phyloP scores from a whole-genome alignment of 2,888 invertebrate species.

The Blastobasis adustella region DNA sequence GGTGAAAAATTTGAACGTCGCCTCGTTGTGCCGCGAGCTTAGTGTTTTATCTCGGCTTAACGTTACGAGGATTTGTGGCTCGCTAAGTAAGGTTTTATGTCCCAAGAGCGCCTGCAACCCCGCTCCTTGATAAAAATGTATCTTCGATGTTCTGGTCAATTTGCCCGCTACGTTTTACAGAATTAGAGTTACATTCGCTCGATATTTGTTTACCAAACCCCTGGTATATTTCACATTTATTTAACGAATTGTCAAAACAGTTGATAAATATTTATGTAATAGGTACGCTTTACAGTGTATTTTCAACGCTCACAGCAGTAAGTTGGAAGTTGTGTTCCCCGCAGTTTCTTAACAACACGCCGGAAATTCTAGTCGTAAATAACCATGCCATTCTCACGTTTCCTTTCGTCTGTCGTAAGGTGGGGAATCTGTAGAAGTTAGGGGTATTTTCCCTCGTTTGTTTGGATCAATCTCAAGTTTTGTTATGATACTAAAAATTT shows the following conservation, averaged over 20 bases:
- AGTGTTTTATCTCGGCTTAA: conserved; percentile 73
- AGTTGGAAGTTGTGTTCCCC: conserved; percentile 48
- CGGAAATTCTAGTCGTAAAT: conserved; percentile 66
- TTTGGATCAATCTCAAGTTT: conserved; percentile 29
- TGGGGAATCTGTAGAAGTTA: conserved; percentile 11
- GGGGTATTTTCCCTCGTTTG: no score
- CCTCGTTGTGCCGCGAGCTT: conserved; percentile 62
- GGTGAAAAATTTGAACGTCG: conserved; percentile 68
- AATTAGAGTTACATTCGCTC: conserved; percentile 3
- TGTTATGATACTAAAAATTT: conserved; percentile 15
- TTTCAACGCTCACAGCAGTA: conserved; percentile 29
- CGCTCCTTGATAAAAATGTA: conserved; percentile 48
- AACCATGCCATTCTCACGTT: conserved; percentile 50
- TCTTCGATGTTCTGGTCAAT: conserved; percentile 10
- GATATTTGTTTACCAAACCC: no score
- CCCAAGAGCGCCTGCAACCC: conserved; percentile 59
- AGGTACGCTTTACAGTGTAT: conserved; percentile 12
- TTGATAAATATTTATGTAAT: no score
- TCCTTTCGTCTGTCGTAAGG: conserved; percentile 51
- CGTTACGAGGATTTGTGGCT: conserved; percentile 73
- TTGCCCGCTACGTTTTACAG: conserved; percentile 6
- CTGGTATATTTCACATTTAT: no score
- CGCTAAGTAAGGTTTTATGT: conserved; percentile 73
- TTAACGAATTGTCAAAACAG: no score
- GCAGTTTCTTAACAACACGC: conserved; percentile 38